Evolutionary conservation across 2,113 vertebrate species (phyloP).

Genomic region (Pomatostomus ruficeps): DNA sequence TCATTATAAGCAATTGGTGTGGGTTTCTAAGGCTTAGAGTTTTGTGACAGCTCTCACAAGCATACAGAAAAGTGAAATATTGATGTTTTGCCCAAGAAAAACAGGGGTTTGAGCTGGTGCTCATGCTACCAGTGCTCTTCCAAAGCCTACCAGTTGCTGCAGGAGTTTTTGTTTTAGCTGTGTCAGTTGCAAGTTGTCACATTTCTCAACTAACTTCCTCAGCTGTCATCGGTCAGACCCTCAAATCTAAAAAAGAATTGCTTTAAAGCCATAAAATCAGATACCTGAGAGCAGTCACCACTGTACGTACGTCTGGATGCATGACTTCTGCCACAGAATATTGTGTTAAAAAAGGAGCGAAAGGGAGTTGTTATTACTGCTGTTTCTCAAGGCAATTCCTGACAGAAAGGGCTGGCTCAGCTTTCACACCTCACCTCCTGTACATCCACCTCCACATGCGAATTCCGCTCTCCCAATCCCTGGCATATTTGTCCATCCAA

Average conservation of each 20-base stretch:
- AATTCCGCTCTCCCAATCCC: not conserved
- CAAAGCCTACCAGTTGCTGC: not conserved
- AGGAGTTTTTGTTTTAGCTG: not conserved
- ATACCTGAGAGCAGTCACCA: not conserved
- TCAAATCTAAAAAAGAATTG: not conserved
- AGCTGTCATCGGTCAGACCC: not conserved
- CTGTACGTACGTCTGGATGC: not conserved
- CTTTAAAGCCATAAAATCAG: not conserved
- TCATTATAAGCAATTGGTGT: constrained; percentile 4
- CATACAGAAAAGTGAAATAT: not conserved
- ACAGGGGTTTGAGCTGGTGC: not conserved
- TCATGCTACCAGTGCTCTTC: not conserved
- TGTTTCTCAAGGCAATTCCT: not conserved
- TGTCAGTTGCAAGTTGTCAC: not conserved
- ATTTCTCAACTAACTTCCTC: not conserved
- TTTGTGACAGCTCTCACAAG: not conserved
- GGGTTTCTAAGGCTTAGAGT: constrained; percentile 13
- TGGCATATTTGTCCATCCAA: accelerated
- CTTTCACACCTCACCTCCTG: not conserved
- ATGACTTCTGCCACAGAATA: not conserved
- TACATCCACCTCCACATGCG: accelerated
- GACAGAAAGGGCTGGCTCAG: not conserved
- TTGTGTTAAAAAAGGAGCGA: not conserved
- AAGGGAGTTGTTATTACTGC: not conserved
- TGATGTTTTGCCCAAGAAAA: not conserved